phyloP scores from a whole-genome alignment of 2,113 vertebrate species.

The Symphodus melops region DNA sequence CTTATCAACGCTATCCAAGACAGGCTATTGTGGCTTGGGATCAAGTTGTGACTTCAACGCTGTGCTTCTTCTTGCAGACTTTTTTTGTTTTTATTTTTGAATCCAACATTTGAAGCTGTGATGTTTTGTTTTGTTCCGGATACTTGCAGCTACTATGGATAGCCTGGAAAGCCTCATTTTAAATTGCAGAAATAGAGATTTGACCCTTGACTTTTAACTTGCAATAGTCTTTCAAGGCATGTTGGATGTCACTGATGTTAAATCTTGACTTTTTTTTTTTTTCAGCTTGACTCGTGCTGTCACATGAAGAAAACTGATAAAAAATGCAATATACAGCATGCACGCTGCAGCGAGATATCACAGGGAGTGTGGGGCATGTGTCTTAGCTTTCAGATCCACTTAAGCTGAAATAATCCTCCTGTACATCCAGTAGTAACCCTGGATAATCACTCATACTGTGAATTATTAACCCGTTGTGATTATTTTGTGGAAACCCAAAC shows the following conservation, averaged over 20 bases:
- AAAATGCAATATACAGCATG: conserved; percentile 35
- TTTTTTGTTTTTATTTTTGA: conserved; percentile 41
- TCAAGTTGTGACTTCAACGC: conserved; percentile 38
- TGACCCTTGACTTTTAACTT: conserved; percentile 39
- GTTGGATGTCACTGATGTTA: conserved; percentile 27
- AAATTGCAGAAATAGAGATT: conserved; percentile 45
- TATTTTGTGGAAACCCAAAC: conserved; percentile 16
- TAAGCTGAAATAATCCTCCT: conserved; percentile 56
- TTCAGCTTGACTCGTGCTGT: conserved; percentile 11
- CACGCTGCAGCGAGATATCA: conserved; percentile 31
- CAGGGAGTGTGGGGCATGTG: conserved; percentile 36
- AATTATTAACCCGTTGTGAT: conserved; percentile 27
- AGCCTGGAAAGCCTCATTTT: conserved; percentile 4
- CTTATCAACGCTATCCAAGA: conserved; percentile 50
- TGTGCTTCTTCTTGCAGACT: conserved; percentile 6
- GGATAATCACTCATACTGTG: conserved; percentile 38
- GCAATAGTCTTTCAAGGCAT: conserved; percentile 4
- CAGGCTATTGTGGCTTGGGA: conserved; percentile 42
- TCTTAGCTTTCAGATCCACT: conserved; percentile 41
- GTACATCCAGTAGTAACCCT: conserved; percentile 37
- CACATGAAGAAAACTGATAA: conserved; percentile 45
- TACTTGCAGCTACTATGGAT: conserved; percentile 10
- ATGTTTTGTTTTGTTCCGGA: conserved; percentile 2
- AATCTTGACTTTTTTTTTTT: conserved; percentile 39
- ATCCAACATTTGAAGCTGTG: conserved; percentile 22